Conservation (phyloP, 2,113 vertebrate genomes). For the Gallinago paraguaiae region DNA sequence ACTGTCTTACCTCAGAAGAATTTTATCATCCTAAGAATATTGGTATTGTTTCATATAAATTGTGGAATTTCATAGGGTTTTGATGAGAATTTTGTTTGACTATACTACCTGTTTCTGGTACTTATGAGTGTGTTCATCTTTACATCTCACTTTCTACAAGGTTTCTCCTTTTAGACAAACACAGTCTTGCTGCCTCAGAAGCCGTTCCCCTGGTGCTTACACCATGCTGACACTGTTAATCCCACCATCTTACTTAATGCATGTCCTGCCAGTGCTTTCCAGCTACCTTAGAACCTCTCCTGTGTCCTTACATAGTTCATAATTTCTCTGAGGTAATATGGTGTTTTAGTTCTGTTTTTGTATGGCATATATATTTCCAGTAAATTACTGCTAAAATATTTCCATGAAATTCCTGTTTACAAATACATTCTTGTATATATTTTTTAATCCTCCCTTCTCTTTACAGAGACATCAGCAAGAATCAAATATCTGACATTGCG, state of each 20-base stretch:
- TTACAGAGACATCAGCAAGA: slow-evolving; percentile 98
- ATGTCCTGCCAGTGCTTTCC: not conserved
- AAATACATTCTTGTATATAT: not conserved
- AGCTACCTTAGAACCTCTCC: not conserved
- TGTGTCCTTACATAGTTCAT: not conserved
- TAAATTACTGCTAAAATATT: not conserved
- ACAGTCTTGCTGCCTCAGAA: not conserved
- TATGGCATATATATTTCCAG: not conserved
- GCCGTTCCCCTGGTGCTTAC: not conserved
- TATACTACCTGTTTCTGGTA: not conserved
- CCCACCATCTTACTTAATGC: not conserved
- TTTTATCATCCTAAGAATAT: not conserved
- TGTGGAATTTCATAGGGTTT: not conserved
- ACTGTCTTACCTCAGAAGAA: not conserved
- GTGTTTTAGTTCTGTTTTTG: not conserved
- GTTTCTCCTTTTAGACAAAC: not conserved
- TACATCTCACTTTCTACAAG: not conserved
- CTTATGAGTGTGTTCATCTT: not conserved
- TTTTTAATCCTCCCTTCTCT: slow-evolving; percentile 17
- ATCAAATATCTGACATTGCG: slow-evolving; percentile 96
- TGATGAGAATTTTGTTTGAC: not conserved
- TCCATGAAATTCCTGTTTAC: not conserved
- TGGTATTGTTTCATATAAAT: not conserved
- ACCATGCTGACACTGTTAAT: not conserved
- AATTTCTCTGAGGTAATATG: not conserved